Percentiles rank a stretch among this genome's conserved stretches.
Conservation (phyloP, 2,113 vertebrate genomes). For the Semicossyphus pulcher region DNA sequence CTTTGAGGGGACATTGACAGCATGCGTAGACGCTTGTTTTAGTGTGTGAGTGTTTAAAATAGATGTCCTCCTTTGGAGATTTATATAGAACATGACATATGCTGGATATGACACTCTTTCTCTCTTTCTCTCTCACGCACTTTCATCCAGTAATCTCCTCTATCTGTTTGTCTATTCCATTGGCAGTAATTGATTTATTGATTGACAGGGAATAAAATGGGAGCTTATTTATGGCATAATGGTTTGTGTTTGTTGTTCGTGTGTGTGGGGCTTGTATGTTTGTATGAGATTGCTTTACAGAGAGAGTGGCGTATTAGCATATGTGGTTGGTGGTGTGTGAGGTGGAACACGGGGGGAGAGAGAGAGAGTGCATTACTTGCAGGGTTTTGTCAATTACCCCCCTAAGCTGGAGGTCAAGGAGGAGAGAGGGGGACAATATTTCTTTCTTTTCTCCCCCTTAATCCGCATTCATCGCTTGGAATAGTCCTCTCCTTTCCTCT, state of each 20-base stretch:
- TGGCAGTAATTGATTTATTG: constrained; percentile 27
- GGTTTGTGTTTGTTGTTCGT: background rate
- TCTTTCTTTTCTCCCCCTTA: constrained; percentile 5
- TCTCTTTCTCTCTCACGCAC: background rate
- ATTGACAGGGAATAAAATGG: constrained; percentile 14
- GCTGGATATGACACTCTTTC: constrained; percentile 27
- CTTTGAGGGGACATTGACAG: constrained; percentile 30
- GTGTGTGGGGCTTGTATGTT: background rate
- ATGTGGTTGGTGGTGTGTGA: constrained; percentile 4
- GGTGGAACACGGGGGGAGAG: background rate
- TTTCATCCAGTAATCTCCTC: background rate
- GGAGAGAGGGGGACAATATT: constrained; percentile 20
- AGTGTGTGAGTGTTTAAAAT: constrained; percentile 62
- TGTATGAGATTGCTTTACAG: no score
- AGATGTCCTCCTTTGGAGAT: constrained; percentile 64
- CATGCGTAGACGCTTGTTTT: constrained; percentile 4
- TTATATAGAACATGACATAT: constrained; percentile 63
- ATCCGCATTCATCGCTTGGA: constrained; percentile 16
- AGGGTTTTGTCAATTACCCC: constrained; percentile 47
- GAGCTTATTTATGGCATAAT: constrained; percentile 21
- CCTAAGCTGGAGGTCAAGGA: constrained; percentile 49
- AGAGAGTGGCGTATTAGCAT: background rate
- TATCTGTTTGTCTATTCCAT: constrained; percentile 4
- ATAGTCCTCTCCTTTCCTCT: background rate
- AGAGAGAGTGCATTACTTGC: constrained; percentile 18